Evolutionary conservation across 2,888 invertebrate species (phyloP).

Genomic region (Spodoptera littoralis): DNA sequence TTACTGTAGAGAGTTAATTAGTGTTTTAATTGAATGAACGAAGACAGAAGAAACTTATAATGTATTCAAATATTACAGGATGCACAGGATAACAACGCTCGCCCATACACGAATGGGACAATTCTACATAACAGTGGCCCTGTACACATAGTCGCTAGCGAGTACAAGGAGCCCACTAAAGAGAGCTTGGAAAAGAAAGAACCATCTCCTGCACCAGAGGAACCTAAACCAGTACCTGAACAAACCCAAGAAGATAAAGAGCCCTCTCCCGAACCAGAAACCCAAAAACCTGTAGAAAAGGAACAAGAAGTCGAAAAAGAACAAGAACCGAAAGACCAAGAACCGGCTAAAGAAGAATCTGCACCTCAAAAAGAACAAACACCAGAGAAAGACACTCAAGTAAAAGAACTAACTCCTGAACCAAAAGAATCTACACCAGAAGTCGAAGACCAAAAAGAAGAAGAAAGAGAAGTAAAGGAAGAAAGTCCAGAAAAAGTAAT

Average conservation of each 20-base stretch:
- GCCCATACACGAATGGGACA: conserved; percentile 84
- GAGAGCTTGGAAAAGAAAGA: conserved; percentile 64
- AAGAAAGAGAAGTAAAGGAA: conserved; percentile 36
- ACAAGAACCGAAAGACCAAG: conserved; percentile 18
- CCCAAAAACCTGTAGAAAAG: conserved; percentile 23
- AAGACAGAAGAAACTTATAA: background rate
- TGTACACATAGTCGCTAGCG: conserved; percentile 81
- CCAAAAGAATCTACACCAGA: background rate
- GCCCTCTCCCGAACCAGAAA: conserved; percentile 32
- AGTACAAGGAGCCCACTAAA: conserved; percentile 74
- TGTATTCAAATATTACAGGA: conserved; percentile 66
- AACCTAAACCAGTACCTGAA: conserved; percentile 46
- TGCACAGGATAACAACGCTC: conserved; percentile 80
- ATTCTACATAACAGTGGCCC: conserved; percentile 78
- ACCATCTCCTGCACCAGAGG: conserved; percentile 42
- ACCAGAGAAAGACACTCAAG: conserved; percentile 18
- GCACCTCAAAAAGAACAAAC: conserved; percentile 24
- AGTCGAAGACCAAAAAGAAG: conserved; percentile 41
- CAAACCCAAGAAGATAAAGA: conserved; percentile 38
- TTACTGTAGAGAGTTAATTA: conserved; percentile 16
- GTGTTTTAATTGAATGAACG: background rate
- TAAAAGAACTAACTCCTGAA: background rate
- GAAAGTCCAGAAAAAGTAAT: conserved; percentile 47
- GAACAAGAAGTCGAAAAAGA: conserved; percentile 17
- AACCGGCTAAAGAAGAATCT: conserved; percentile 36